A percentile compares a stretch with the other conserved stretches of the same genome.
These are phyloP conservation scores for Chelidonichthys spinosus DNA, from an alignment of 2,797 vertebrate species.

Conservation along the genomic window DNA sequence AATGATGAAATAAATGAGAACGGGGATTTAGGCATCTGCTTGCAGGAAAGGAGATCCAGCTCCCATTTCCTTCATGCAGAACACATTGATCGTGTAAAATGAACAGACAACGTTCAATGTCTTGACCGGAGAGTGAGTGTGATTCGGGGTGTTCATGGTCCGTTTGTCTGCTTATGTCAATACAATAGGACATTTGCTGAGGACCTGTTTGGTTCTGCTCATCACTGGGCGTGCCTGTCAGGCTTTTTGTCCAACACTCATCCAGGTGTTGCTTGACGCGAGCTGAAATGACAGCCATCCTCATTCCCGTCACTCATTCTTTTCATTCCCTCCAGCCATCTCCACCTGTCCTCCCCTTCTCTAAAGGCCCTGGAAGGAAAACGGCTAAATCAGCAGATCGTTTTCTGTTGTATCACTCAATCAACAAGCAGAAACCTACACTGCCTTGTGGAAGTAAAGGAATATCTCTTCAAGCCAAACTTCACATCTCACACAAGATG, in stretches of 20 bases:
- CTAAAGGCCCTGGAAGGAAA: neutral
- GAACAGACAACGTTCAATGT: neutral
- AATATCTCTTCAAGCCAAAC: neutral
- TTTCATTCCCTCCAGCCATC: conserved; percentile 19
- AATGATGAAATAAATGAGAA: neutral
- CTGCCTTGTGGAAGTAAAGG: neutral
- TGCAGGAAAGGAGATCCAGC: neutral
- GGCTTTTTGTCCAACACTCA: neutral
- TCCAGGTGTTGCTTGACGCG: conserved; percentile 52
- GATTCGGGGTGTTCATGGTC: neutral
- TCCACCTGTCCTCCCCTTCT: conserved; percentile 34
- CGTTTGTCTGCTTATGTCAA: neutral
- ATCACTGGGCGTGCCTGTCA: conserved; percentile 25
- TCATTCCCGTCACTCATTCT: conserved; percentile 67
- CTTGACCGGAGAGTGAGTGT: neutral
- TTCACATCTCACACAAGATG: neutral
- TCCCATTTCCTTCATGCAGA: neutral
- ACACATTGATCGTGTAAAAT: neutral
- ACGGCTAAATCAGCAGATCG: neutral
- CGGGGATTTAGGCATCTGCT: neutral
- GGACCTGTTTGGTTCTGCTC: neutral
- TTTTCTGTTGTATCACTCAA: neutral
- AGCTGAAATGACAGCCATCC: conserved; percentile 66
- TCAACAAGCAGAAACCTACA: conserved; percentile 16
- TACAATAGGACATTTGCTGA: neutral